Percentiles rank a stretch among this genome's conserved stretches.
phyloP scores from a whole-genome alignment of 2,888 invertebrate genomes.

The Machimus rusticus region DNA sequence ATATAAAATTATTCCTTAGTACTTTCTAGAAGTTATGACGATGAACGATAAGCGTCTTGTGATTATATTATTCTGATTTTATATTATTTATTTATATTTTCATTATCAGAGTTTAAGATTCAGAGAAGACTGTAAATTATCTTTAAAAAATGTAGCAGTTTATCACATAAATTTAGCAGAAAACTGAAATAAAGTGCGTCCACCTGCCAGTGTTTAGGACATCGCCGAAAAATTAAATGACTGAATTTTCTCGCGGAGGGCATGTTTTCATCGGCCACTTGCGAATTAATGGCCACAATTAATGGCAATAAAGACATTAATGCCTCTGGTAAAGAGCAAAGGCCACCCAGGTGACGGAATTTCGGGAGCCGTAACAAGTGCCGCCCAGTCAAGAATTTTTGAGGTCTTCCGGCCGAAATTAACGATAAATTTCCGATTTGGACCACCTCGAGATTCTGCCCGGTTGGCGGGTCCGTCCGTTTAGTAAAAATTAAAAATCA shows the following conservation, averaged over 20 bases:
- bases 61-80: neutral
- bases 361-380: neutral
- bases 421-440: neutral
- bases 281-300: neutral
- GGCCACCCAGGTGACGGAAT: neutral
- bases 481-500: neutral
- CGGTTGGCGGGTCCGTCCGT: neutral
- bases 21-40: too few species aligned
- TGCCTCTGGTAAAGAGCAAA: neutral
- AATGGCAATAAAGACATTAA: conserved; percentile 20
- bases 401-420: neutral
- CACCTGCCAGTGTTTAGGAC: neutral
- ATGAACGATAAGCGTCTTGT: neutral
- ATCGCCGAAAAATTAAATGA: neutral
- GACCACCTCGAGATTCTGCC: neutral
- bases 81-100: too few species aligned
- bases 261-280: neutral
- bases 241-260: neutral
- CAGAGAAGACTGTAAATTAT: neutral
- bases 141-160: neutral
- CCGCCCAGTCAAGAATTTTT: neutral
- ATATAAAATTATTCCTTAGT: too few species aligned
- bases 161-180: neutral
- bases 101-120: neutral
- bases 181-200: neutral